Percentiles rank a stretch among this genome's conserved stretches.
Conservation (phyloP, 2,113 vertebrate genomes). For the Bubo blakistoni region DNA sequence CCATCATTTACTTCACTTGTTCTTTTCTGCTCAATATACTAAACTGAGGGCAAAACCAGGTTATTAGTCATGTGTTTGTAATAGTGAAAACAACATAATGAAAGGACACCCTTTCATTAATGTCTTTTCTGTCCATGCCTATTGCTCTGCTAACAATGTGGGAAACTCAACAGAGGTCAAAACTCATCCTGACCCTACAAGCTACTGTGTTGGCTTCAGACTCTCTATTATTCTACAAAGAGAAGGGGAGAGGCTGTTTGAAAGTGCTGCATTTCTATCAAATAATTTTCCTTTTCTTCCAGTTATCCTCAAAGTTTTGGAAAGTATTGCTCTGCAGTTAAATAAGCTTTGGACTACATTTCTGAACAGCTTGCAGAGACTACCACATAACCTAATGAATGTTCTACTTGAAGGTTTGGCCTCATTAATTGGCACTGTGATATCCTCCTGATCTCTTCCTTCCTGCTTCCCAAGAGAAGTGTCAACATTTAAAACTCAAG, state of each 20-base stretch:
- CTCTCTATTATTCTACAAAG: not conserved
- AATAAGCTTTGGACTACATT: constrained; percentile 1
- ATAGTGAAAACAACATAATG: not conserved
- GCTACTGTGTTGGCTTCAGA: not conserved
- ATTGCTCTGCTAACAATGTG: not conserved
- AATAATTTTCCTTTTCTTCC: not conserved
- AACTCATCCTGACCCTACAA: constrained; percentile 17
- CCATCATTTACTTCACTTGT: not conserved
- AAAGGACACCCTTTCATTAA: not conserved
- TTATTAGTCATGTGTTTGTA: constrained; percentile 2
- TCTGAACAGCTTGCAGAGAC: constrained; percentile 37
- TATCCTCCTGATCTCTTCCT: constrained; percentile 30
- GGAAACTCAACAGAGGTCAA: constrained; percentile 15
- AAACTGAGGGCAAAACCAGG: not conserved
- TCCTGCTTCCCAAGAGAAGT: constrained; percentile 21
- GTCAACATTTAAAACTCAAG: constrained; percentile 21
- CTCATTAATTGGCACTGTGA: constrained; percentile 9
- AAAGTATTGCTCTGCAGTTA: not conserved
- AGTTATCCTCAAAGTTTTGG: not conserved
- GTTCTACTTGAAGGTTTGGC: constrained; percentile 28
- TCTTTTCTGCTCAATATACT: not conserved
- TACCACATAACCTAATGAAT: constrained; percentile 17
- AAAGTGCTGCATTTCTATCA: not conserved
- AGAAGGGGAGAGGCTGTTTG: not conserved
- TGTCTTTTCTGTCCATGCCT: not conserved